phyloP scores from a whole-genome alignment of 2,888 invertebrate genomes.

The Lasioglossum marginatum region DNA sequence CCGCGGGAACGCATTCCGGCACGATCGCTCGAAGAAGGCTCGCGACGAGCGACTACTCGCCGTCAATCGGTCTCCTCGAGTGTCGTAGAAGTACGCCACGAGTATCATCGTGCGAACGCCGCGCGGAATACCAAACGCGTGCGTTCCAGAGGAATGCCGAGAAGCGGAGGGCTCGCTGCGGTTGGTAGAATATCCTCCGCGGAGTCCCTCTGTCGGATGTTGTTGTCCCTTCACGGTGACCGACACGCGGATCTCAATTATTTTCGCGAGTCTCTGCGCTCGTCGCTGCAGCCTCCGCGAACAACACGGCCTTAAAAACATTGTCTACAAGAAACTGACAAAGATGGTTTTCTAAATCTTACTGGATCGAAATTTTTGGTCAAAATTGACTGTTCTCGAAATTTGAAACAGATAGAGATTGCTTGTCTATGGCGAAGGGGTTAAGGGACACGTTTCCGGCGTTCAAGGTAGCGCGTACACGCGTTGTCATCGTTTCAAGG shows the following conservation, averaged over 20 bases:
- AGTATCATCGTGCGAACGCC: slow-evolving; percentile 50
- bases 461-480: slow-evolving; percentile 18
- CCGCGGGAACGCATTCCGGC: slow-evolving; percentile 26
- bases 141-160: slow-evolving; percentile 27
- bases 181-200: slow-evolving; percentile 1
- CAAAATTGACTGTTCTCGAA: too few species aligned
- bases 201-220: slow-evolving; percentile 33
- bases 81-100: slow-evolving; percentile 48
- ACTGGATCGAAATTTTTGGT: too few species aligned
- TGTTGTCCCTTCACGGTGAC: slow-evolving; percentile 13
- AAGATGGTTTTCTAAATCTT: background rate
- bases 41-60: slow-evolving; percentile 25
- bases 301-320: background rate
- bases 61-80: slow-evolving; percentile 50
- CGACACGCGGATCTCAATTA: slow-evolving; percentile 9
- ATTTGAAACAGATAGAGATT: background rate
- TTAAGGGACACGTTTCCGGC: slow-evolving; percentile 24
- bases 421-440: background rate
- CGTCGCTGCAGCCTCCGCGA: background rate
- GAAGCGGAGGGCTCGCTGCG: slow-evolving; percentile 22
- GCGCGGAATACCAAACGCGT: slow-evolving; percentile 35
- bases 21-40: slow-evolving; percentile 33
- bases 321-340: background rate
- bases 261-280: background rate
- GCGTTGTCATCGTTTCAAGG: slow-evolving; percentile 64